Conservation (phyloP, 2,113 vertebrate genomes). For the Hypocryptadius cinnamomeus region DNA sequence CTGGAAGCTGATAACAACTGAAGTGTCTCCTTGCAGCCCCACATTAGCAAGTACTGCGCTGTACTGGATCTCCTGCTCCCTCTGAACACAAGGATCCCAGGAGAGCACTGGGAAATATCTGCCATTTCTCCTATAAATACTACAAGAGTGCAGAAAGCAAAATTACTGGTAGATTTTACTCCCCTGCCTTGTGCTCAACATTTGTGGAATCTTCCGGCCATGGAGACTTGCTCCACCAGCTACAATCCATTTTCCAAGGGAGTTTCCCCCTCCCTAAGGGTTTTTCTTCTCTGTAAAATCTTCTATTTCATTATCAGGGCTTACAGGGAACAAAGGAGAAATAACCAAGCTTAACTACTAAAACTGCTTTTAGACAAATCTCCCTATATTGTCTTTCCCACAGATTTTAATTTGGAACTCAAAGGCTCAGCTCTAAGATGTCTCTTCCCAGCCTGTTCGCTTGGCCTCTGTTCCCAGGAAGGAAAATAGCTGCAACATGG, state of each 20-base stretch:
- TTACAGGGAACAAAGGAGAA: background rate
- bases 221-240: background rate
- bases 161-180: background rate
- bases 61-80: background rate
- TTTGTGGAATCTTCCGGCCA: background rate
- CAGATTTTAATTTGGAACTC: background rate
- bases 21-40: background rate
- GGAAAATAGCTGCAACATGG: background rate
- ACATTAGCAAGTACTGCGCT: background rate
- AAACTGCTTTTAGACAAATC: background rate
- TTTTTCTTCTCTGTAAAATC: slow-evolving; percentile 7
- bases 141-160: background rate
- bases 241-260: background rate
- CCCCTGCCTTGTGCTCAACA: background rate
- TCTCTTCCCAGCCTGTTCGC: background rate
- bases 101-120: background rate
- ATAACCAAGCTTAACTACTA: background rate
- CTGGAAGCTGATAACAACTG: background rate
- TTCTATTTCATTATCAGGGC: background rate
- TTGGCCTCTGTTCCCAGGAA: background rate
- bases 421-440: background rate
- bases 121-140: background rate
- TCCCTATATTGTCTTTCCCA: background rate
- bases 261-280: background rate
- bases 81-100: background rate